Evolutionary conservation across 37 sponge, comb jelly and placozoan species (phyloP).

Genomic region (Bolinopsis microptera): DNA sequence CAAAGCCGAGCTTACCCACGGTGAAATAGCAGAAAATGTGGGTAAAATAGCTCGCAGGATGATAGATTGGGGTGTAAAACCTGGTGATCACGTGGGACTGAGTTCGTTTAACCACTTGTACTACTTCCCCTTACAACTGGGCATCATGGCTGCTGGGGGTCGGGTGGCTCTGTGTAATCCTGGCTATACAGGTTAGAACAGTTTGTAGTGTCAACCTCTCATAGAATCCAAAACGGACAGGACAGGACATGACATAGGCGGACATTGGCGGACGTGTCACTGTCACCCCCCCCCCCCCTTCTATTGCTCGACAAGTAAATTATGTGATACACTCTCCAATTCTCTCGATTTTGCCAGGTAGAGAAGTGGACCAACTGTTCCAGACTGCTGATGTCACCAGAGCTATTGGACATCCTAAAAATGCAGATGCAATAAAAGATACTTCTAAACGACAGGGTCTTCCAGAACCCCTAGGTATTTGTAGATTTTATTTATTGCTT

Average conservation of each 20-base stretch:
- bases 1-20: neutral
- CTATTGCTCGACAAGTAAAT: neutral
- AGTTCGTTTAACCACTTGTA: conserved; percentile 23
- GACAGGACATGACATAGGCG: neutral
- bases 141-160: conserved; percentile 76
- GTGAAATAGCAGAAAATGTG: neutral
- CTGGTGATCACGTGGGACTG: conserved; percentile 49
- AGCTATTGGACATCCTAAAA: conserved; percentile 10
- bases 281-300: neutral
- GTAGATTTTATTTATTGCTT: neutral
- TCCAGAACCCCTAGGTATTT: neutral
- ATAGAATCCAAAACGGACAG: no score
- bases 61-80: conserved; percentile 18
- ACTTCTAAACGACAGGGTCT: neutral
- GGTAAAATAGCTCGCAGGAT: neutral
- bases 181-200: conserved; percentile 70
- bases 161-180: conserved; percentile 77
- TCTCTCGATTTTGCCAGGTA: neutral
- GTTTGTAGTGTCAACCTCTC: no score
- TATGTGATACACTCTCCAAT: no score
- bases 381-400: conserved; percentile 1
- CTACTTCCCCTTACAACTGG: conserved; percentile 65
- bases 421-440: neutral
- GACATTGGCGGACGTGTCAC: no score
- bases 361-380: conserved; percentile 8